Percentiles rank a stretch among this genome's conserved stretches.
Conservation (phyloP, 2,888 invertebrate genomes). For the Chrysodeixis includens region DNA sequence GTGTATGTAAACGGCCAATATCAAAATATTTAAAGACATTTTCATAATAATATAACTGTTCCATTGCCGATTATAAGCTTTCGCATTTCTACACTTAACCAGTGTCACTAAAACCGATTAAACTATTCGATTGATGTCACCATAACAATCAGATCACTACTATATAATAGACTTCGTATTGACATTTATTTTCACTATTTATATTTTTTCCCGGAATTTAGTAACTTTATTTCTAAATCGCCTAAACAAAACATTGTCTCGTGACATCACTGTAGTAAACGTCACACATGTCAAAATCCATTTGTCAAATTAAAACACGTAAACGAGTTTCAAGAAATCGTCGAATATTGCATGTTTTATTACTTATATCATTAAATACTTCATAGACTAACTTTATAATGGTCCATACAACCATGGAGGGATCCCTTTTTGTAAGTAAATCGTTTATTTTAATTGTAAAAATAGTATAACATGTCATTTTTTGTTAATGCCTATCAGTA, state of each 20-base stretch:
- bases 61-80: too few species aligned
- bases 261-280: constrained; percentile 16
- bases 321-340: constrained; percentile 36
- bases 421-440: constrained; percentile 81
- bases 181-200: too few species aligned
- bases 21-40: too few species aligned
- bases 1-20: too few species aligned
- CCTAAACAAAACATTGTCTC: not conserved
- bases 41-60: too few species aligned
- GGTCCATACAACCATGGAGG: constrained; percentile 83
- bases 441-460: not conserved
- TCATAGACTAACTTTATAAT: constrained; percentile 61
- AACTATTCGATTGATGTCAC: too few species aligned
- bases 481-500: too few species aligned
- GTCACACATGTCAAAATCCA: constrained; percentile 28
- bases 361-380: constrained; percentile 11
- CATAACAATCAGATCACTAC: too few species aligned
- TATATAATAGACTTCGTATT: too few species aligned
- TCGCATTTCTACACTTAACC: too few species aligned
- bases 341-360: constrained; percentile 37
- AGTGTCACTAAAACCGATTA: too few species aligned
- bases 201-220: too few species aligned
- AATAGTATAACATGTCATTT: not conserved
- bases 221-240: not conserved
- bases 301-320: constrained; percentile 58